These are phyloP conservation scores for Melanotaenia pygmaea DNA, from an alignment of 2,797 vertebrate species.

Conservation along the genomic window DNA sequence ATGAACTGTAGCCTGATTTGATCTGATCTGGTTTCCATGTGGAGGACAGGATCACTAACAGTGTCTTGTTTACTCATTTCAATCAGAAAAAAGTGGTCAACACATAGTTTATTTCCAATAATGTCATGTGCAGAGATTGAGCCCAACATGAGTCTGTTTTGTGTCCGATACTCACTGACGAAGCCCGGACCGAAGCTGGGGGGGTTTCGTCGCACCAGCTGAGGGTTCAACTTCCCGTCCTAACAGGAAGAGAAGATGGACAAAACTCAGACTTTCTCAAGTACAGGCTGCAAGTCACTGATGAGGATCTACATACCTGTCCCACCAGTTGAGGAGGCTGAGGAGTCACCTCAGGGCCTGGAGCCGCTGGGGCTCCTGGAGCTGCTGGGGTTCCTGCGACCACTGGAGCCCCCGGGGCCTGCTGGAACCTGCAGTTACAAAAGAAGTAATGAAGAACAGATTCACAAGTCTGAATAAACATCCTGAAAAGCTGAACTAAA, in stretches of 20 bases:
- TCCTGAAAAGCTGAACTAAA: background rate
- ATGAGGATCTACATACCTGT: slow-evolving; percentile 48
- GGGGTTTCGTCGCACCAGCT: slow-evolving; percentile 89
- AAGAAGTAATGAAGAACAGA: background rate
- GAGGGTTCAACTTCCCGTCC: slow-evolving; percentile 89
- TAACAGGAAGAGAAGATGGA: slow-evolving; percentile 55
- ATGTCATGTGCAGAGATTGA: too few relatives aligned
- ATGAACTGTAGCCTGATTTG: too few relatives aligned
- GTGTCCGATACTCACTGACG: slow-evolving; percentile 88
- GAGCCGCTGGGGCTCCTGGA: background rate
- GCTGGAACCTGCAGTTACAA: slow-evolving; percentile 67
- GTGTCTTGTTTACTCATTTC: too few relatives aligned
- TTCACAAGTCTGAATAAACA: background rate
- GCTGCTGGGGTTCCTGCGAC: slow-evolving; percentile 23
- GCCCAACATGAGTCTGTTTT: background rate
- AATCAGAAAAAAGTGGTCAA: too few relatives aligned
- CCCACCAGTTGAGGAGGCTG: slow-evolving; percentile 23
- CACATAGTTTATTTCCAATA: too few relatives aligned
- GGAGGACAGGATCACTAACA: too few relatives aligned
- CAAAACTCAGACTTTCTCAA: background rate
- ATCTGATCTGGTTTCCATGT: too few relatives aligned
- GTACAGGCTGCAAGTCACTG: background rate
- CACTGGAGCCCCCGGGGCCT: slow-evolving; percentile 33
- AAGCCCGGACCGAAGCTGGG: slow-evolving; percentile 93
- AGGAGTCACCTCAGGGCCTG: slow-evolving; percentile 50